These are phyloP conservation scores for Phalacrocorax brasilianus DNA, from an alignment of 2,113 vertebrate genomes.

Conservation along the genomic window DNA sequence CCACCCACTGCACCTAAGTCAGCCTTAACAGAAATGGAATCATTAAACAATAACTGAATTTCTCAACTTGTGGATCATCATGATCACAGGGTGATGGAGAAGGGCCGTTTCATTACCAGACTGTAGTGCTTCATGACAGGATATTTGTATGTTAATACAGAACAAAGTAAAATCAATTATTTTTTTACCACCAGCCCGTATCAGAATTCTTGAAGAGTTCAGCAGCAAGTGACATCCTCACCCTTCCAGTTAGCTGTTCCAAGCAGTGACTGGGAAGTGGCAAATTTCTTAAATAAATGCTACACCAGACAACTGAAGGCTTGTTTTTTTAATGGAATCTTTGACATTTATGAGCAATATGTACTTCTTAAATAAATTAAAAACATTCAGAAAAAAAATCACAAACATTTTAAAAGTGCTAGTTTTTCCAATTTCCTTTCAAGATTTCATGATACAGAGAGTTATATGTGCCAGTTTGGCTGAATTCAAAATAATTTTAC, in stretches of 20 bases:
- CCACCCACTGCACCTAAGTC: background rate
- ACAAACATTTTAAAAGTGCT: conserved; percentile 39
- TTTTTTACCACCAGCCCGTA: background rate
- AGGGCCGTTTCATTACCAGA: background rate
- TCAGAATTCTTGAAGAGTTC: background rate
- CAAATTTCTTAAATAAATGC: background rate
- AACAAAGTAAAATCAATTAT: background rate
- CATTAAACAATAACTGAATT: background rate
- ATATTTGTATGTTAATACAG: background rate
- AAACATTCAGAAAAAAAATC: background rate
- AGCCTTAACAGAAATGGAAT: background rate
- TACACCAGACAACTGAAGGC: background rate
- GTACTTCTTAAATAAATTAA: conserved; percentile 57
- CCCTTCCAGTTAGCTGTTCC: background rate
- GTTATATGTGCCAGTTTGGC: background rate
- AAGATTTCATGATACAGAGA: background rate
- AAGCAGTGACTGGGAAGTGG: background rate
- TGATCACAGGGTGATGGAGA: background rate
- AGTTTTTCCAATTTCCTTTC: background rate
- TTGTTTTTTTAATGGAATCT: conserved; percentile 18
- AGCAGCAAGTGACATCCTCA: background rate
- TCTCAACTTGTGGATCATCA: background rate
- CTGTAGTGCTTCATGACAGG: background rate
- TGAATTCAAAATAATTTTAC: background rate
- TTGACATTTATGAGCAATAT: background rate